phyloP scores from a whole-genome alignment of 2,797 vertebrate species.

The Scleropages formosus region DNA sequence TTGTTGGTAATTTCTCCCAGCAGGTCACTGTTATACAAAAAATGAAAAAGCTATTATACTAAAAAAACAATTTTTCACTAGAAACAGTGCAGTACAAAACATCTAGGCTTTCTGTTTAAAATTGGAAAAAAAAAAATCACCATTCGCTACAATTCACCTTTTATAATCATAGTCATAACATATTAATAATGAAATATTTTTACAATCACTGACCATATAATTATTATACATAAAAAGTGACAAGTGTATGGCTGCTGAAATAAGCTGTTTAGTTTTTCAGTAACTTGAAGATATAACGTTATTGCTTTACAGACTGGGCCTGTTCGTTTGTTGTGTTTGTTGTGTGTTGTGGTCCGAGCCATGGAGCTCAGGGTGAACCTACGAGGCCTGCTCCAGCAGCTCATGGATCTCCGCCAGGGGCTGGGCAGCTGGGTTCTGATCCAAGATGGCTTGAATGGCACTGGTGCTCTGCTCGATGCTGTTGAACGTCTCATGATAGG shows the following conservation, averaged over 20 bases:
- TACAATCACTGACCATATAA: too few relatives aligned
- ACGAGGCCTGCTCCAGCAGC: slow-evolving; percentile 89
- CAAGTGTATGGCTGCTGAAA: neutral
- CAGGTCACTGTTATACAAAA: slow-evolving; percentile 72
- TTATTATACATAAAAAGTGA: too few relatives aligned
- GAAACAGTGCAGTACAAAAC: too few relatives aligned
- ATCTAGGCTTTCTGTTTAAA: too few relatives aligned
- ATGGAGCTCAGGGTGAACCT: slow-evolving; percentile 48
- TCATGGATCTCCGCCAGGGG: slow-evolving; percentile 83
- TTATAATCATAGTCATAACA: too few relatives aligned
- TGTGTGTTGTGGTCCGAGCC: neutral
- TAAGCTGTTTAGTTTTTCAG: neutral
- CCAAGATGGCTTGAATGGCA: slow-evolving; percentile 73
- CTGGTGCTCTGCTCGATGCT: slow-evolving; percentile 77
- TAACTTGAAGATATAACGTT: neutral
- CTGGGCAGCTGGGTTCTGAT: slow-evolving; percentile 82
- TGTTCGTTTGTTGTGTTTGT: neutral
- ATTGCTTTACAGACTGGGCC: neutral
- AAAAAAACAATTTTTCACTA: too few relatives aligned
- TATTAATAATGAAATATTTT: too few relatives aligned
- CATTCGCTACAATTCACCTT: too few relatives aligned
- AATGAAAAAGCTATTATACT: neutral
- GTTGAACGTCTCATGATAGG: slow-evolving; percentile 76
- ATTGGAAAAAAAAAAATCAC: too few relatives aligned
- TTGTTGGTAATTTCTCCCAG: slow-evolving; percentile 74